phyloP scores from a whole-genome alignment of 2,113 vertebrate genomes.

The Fulica atra region DNA sequence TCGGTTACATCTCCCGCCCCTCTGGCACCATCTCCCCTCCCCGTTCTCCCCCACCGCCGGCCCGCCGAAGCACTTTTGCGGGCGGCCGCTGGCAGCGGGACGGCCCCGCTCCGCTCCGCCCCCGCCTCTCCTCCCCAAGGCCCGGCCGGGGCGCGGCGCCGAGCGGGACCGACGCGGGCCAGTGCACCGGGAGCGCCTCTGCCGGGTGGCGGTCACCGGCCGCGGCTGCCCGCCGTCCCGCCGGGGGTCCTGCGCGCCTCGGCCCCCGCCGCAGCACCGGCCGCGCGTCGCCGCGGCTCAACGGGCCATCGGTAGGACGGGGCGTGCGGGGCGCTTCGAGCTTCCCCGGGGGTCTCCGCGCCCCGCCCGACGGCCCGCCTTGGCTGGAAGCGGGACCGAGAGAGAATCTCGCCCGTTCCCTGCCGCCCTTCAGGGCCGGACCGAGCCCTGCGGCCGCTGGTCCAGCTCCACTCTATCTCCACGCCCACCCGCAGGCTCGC shows the following conservation, averaged over 20 bases:
- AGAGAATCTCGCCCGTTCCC: not conserved
- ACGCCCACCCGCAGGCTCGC: not conserved
- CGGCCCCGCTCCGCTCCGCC: not conserved
- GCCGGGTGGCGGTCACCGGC: not conserved
- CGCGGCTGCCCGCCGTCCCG: not conserved
- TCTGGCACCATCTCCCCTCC: not conserved
- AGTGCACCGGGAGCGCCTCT: not conserved
- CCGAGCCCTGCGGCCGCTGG: not conserved
- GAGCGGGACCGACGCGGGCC: not conserved
- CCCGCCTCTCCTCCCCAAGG: too few species aligned
- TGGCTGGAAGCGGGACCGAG: not conserved
- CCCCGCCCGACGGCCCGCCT: not conserved
- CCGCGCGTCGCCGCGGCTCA: not conserved
- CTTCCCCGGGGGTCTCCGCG: not conserved
- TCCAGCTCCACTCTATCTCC: fast-evolving
- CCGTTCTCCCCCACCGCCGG: not conserved
- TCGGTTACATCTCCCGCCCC: fast-evolving
- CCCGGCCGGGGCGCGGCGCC: not conserved
- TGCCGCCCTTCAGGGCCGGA: not conserved
- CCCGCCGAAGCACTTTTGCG: not conserved
- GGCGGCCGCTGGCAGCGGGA: too few species aligned
- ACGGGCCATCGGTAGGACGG: not conserved
- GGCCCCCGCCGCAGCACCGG: not conserved
- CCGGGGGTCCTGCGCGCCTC: not conserved
- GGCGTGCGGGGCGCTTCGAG: not conserved